Conservation (phyloP, 1,140 invertebrate species). For the Orchesella cincta region DNA sequence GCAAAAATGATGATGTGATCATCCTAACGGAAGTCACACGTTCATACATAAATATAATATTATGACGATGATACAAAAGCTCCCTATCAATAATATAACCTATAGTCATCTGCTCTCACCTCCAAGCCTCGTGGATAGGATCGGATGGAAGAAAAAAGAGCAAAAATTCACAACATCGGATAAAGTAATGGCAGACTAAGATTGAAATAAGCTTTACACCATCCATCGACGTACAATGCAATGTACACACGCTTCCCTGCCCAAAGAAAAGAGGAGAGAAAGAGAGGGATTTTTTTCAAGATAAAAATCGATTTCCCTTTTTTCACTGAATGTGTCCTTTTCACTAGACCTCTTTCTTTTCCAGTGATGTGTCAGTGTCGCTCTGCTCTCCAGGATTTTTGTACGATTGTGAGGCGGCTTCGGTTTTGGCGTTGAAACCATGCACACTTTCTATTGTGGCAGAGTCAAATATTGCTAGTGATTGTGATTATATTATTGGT, state of each 20-base stretch:
- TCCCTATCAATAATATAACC: no score
- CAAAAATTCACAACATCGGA: constrained; percentile 15
- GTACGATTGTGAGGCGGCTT: no score
- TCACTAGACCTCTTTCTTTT: background rate
- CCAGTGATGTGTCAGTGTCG: constrained; percentile 8
- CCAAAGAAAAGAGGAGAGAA: constrained; percentile 1
- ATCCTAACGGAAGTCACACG: constrained; percentile 28
- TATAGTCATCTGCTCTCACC: no score
- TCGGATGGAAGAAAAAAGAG: constrained; percentile 19
- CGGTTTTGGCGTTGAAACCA: no score
- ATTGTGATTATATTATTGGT: no score
- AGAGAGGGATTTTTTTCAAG: constrained; percentile 28
- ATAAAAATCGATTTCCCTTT: constrained; percentile 22
- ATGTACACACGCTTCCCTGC: constrained; percentile 10
- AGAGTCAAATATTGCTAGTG: no score
- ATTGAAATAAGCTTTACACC: constrained; percentile 1
- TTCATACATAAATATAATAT: constrained; percentile 16
- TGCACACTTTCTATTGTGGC: no score
- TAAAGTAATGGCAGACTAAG: constrained; percentile 17
- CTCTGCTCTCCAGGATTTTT: no score
- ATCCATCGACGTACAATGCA: background rate
- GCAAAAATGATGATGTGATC: constrained; percentile 23
- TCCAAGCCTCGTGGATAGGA: no score
- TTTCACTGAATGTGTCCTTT: background rate
- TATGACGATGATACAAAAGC: no score